Evolutionary conservation across 2,888 invertebrate species (phyloP), one percentile per base, ranked within the genome.

Genomic region (Punctoribates punctum): DNA sequence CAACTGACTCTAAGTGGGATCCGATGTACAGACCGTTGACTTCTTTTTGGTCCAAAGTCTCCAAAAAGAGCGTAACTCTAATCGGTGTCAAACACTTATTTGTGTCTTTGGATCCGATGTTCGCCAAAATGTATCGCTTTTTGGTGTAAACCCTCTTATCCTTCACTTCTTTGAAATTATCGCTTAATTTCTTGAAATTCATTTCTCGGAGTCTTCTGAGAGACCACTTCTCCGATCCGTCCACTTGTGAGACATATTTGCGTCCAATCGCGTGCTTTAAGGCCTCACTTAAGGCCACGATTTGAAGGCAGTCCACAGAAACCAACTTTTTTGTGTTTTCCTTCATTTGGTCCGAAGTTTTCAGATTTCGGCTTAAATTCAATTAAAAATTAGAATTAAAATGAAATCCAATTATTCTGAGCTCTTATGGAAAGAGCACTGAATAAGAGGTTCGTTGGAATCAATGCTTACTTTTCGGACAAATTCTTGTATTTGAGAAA

Each of bases 401-500:
- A 54, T 15, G 20, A 15, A 11, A 60, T 60, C 25, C n/a, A 20
- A 60, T 60, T 60, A 23, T 60, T 60, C 9, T 23, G 23, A 60
- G 29, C 1, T 1, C 13, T 38, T 38, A 5, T 20, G n/a, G 34
- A 38, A 67, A 38, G 15, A n/a, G 38, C 11, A 2, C 4, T 27
- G 17, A 27, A 1, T 23, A 70, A 42, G 13, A 20, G 11, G 0
- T 23, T 34, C 8, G 0, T 23, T 34, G 17, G 70, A 65, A 34
- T 8, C 5, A 20, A 65, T 42, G 42, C 46, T 23, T 17, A 70
- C 70, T 23, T 46, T 42, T 70, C 3, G 3, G 70, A 46, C 70
- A 70, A 70, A 70, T 70, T 70, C 42, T 70, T 70, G 23, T 23
- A 46, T 23, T 70, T 70, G 1, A 70, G 42, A 42, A 17, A 42